A percentile compares a stretch with the other conserved stretches of the same genome.
Evolutionary conservation across 1,140 invertebrate genomes (phyloP).

Genomic region (Euura saliciscinereae): DNA sequence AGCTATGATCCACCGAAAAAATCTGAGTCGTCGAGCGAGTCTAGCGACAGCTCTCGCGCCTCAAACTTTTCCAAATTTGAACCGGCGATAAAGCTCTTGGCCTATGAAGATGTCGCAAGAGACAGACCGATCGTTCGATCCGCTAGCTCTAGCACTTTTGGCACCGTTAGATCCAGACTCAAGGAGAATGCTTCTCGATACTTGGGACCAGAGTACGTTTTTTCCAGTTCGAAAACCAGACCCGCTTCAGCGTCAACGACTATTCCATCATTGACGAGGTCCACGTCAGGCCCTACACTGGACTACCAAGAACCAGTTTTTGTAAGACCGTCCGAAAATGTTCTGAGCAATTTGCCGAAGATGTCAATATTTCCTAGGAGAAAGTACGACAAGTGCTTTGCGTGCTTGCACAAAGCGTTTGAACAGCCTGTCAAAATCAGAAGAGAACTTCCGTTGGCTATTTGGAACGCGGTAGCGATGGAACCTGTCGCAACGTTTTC

Average conservation of each 20-base stretch:
- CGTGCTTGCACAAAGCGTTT: slow-evolving; percentile 33
- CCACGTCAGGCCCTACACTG: slow-evolving; percentile 17
- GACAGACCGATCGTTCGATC: neutral
- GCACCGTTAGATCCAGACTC: neutral
- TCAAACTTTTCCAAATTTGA: slow-evolving; percentile 3
- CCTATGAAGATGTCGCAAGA: neutral
- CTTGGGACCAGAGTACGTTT: neutral
- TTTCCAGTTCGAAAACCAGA: neutral
- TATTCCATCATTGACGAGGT: slow-evolving; percentile 17
- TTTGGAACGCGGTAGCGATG: slow-evolving; percentile 11
- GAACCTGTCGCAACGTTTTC: slow-evolving; percentile 3
- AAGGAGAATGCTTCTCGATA: neutral
- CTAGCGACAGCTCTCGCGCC: neutral
- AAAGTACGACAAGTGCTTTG: slow-evolving; percentile 41
- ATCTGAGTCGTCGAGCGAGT: neutral
- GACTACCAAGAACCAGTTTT: slow-evolving; percentile 16
- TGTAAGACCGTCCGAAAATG: neutral
- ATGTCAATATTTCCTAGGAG: slow-evolving; percentile 28
- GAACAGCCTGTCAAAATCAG: slow-evolving; percentile 5
- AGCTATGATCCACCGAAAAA: neutral
- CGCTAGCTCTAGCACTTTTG: neutral
- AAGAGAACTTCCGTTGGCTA: slow-evolving; percentile 10
- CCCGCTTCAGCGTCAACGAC: neutral
- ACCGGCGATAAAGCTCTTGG: slow-evolving; percentile 4
- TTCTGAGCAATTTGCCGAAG: slow-evolving; percentile 19